phyloP scores from a whole-genome alignment of 2,888 invertebrate species.

The Beris chalybata region DNA sequence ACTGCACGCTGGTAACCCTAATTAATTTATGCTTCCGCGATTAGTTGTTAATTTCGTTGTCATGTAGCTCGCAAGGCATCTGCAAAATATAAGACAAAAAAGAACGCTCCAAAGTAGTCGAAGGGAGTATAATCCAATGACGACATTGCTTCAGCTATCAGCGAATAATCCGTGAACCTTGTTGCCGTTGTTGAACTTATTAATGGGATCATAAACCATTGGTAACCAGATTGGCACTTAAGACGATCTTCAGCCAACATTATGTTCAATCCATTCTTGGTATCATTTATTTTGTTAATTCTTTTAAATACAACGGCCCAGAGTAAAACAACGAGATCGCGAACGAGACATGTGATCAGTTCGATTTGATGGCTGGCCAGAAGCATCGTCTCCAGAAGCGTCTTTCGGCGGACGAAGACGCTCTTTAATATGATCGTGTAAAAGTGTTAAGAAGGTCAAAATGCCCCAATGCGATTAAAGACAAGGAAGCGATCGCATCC shows the following conservation, averaged over 20 bases:
- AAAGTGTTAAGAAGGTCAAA: conserved; percentile 30
- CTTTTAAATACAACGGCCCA: conserved; percentile 6
- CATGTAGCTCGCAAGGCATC: not conserved
- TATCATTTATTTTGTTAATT: conserved; percentile 32
- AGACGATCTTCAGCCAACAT: conserved; percentile 30
- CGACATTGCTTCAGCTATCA: conserved; percentile 22
- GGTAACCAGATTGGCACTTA: conserved; percentile 44
- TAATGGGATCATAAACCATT: conserved; percentile 44
- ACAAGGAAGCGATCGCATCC: conserved; percentile 44
- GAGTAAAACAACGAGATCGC: no score
- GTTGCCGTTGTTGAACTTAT: conserved; percentile 41
- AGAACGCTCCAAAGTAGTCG: not conserved
- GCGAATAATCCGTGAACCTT: conserved; percentile 33
- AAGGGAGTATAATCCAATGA: no score
- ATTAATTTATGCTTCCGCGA: conserved; percentile 26
- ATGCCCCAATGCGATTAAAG: conserved; percentile 33
- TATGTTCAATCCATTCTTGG: conserved; percentile 28
- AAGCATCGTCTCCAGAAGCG: not conserved
- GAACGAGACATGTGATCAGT: not conserved
- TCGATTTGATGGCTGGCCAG: not conserved
- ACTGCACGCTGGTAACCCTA: not conserved
- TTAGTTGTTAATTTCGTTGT: conserved; percentile 10
- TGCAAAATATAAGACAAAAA: conserved; percentile 3
- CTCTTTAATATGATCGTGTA: conserved; percentile 10
- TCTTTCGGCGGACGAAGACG: not conserved